Percentiles rank a stretch among this genome's conserved stretches.
Evolutionary conservation across 2,113 vertebrate genomes (phyloP).

Genomic region (Camelus dromedarius): DNA sequence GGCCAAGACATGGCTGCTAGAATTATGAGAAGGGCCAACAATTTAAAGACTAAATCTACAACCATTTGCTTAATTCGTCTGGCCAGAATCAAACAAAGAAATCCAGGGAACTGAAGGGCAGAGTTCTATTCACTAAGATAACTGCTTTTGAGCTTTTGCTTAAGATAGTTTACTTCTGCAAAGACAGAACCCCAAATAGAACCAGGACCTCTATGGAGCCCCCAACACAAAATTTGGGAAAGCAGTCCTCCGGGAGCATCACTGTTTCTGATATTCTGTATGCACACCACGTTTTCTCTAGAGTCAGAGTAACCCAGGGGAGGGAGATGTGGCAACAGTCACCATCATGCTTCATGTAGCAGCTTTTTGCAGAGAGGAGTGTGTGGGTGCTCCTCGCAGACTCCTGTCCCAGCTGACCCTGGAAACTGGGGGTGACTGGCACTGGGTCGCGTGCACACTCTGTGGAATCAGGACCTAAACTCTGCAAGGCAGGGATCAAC

Average conservation of each 20-base stretch:
- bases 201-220: not conserved
- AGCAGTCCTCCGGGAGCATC: not conserved
- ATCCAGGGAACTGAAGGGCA: not conserved
- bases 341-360: not conserved
- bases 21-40: not conserved
- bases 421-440: rapidly evolving
- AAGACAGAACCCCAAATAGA: not conserved
- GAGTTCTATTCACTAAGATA: not conserved
- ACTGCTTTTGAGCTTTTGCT: not conserved
- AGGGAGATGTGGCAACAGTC: not conserved
- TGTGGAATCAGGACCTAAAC: not conserved
- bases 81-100: not conserved
- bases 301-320: too few species aligned
- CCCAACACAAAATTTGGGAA: not conserved
- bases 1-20: rapidly evolving
- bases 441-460: rapidly evolving
- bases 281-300: rapidly evolving
- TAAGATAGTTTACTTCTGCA: not conserved
- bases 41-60: not conserved
- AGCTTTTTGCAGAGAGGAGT: not conserved
- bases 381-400: not conserved
- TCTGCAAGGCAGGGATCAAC: too few species aligned
- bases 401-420: not conserved
- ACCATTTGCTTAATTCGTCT: not conserved
- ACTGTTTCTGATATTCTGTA: rapidly evolving